phyloP scores from a whole-genome alignment of 2,113 vertebrate species.

The Sapajus apella region DNA sequence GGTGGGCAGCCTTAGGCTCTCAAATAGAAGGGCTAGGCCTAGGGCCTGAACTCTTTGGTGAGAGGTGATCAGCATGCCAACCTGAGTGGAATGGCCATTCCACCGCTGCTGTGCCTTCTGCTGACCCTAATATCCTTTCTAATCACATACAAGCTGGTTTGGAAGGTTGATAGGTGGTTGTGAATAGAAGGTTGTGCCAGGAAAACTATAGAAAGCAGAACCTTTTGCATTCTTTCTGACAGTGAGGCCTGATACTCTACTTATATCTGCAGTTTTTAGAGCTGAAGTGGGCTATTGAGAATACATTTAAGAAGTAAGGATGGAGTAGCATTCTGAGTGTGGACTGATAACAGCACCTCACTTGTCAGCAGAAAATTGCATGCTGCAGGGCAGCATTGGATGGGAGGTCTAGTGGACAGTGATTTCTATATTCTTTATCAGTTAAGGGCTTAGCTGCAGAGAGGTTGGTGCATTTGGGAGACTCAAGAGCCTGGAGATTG shows the following conservation, averaged over 20 bases:
- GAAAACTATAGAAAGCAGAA: not conserved
- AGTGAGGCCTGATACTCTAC: not conserved
- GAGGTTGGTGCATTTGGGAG: not conserved
- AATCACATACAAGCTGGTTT: not conserved
- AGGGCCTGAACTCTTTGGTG: not conserved
- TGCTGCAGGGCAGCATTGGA: slow-evolving; percentile 22
- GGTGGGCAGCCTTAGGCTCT: not conserved
- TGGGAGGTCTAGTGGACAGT: slow-evolving; percentile 56
- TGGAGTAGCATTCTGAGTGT: slow-evolving; percentile 61
- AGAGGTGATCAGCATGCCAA: not conserved
- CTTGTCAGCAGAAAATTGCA: slow-evolving; percentile 56
- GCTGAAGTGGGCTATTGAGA: slow-evolving; percentile 66
- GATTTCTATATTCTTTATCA: slow-evolving; percentile 28
- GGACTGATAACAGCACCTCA: slow-evolving; percentile 60
- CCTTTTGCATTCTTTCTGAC: not conserved
- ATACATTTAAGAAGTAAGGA: slow-evolving; percentile 60
- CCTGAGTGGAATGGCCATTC: not conserved
- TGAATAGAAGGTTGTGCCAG: not conserved
- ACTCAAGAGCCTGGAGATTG: not conserved
- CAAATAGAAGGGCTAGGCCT: not conserved
- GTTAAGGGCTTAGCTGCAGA: not conserved
- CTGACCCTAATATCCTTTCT: not conserved
- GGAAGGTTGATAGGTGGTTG: not conserved
- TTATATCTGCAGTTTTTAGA: slow-evolving; percentile 40
- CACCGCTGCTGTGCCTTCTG: not conserved